These are phyloP conservation scores for Polymixis lichenea DNA, from an alignment of 2,888 invertebrate genomes.

Conservation along the genomic window DNA sequence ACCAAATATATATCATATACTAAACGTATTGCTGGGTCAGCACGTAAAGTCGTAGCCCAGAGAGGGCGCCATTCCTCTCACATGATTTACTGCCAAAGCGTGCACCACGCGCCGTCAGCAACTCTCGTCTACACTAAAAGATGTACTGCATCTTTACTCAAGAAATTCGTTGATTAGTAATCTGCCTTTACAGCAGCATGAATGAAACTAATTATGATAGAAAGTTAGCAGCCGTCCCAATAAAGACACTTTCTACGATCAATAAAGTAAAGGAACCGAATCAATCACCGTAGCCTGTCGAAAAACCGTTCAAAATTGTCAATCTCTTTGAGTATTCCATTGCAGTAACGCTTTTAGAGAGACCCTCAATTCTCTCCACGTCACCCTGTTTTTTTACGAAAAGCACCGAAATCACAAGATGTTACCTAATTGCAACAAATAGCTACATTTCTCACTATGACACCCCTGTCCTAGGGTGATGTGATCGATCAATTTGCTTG, in stretches of 20 bases:
- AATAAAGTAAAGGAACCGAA: not conserved
- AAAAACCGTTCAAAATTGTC: not conserved
- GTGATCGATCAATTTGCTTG: conserved; percentile 73
- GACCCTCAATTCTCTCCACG: conserved; percentile 10
- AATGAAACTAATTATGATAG: not conserved
- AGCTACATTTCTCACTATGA: conserved; percentile 66
- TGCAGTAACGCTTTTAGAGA: not conserved
- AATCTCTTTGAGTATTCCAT: not conserved
- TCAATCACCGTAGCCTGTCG: not conserved
- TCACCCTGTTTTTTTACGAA: conserved; percentile 24
- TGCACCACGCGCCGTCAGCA: conserved; percentile 69
- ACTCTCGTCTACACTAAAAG: conserved; percentile 57
- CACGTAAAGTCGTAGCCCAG: conserved; percentile 63
- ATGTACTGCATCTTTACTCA: conserved; percentile 44
- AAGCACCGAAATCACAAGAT: conserved; percentile 28
- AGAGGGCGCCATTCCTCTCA: conserved; percentile 56
- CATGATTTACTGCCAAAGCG: conserved; percentile 79
- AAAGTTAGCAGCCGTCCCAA: not conserved
- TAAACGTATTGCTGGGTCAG: conserved; percentile 33
- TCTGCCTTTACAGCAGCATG: not conserved
- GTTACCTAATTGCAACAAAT: conserved; percentile 71
- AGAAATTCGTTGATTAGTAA: not conserved
- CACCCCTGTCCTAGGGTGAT: conserved; percentile 55
- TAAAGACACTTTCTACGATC: not conserved
- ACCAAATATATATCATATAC: conserved; percentile 12